Evolutionary conservation across 2,113 vertebrate species (phyloP).

Genomic region (Onychostoma macrolepis): DNA sequence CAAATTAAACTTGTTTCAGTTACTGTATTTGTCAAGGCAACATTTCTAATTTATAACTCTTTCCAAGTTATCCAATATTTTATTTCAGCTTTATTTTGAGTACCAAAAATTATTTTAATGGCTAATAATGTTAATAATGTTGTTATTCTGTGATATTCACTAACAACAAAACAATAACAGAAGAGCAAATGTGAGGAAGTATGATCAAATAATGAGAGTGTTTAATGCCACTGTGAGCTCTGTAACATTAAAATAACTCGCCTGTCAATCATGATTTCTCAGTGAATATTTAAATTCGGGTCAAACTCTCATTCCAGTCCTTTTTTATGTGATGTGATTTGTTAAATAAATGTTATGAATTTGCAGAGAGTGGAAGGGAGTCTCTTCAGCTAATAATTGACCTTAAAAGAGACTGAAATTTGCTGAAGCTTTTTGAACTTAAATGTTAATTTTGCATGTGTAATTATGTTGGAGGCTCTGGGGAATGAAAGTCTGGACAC

Average conservation of each 20-base stretch:
- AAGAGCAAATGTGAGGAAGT: neutral
- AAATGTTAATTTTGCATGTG: conserved; percentile 20
- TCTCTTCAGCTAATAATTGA: neutral
- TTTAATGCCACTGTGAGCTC: neutral
- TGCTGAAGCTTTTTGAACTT: conserved; percentile 9
- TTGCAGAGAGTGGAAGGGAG: neutral
- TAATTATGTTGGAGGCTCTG: neutral
- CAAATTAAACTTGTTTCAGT: neutral
- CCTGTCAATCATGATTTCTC: neutral
- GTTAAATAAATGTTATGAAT: conserved; percentile 21
- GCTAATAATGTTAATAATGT: too few species aligned
- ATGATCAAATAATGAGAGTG: neutral
- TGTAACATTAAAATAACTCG: neutral
- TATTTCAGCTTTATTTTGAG: neutral
- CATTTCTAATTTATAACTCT: neutral
- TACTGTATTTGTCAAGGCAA: neutral
- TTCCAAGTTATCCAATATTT: neutral
- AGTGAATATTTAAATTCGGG: neutral
- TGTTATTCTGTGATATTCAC: neutral
- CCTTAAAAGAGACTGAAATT: neutral
- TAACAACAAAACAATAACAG: neutral
- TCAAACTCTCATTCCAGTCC: neutral
- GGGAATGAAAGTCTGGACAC: neutral
- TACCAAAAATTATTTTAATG: neutral
- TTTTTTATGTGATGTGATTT: neutral